Percentiles rank a stretch among this genome's conserved stretches.
Evolutionary conservation across 2,888 invertebrate species (phyloP).

Genomic region (Tromatobia lineatoria): DNA sequence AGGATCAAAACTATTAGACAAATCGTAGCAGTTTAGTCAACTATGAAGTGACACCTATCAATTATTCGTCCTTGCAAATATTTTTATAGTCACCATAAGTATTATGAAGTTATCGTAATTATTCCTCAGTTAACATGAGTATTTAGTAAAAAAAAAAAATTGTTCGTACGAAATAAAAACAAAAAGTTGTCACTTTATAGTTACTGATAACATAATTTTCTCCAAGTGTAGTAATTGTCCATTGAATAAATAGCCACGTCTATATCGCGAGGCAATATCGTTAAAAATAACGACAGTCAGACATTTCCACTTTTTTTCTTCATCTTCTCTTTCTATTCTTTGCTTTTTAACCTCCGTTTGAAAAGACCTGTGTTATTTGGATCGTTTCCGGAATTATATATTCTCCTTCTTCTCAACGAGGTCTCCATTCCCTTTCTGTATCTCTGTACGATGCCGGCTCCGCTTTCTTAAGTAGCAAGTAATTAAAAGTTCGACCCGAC

Average conservation of each 20-base stretch:
- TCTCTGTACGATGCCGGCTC: conserved; percentile 32
- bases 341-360: neutral
- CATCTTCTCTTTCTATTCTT: neutral
- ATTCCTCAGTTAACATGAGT: no score
- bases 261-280: neutral
- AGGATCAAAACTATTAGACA: neutral
- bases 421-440: conserved; percentile 20
- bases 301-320: neutral
- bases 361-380: conserved; percentile 1
- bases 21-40: no score
- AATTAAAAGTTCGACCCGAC: conserved; percentile 80
- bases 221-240: neutral
- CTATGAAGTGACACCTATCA: no score
- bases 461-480: conserved; percentile 72
- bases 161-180: no score
- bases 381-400: conserved; percentile 8
- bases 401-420: conserved; percentile 11
- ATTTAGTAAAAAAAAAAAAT: no score
- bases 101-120: no score
- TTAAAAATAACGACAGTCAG: neutral
- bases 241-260: neutral
- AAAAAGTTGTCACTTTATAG: no score
- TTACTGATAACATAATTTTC: no score
- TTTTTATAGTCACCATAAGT: no score
- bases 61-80: no score